Conservation (phyloP, 2,113 vertebrate species). For the Bubo blakistoni region DNA sequence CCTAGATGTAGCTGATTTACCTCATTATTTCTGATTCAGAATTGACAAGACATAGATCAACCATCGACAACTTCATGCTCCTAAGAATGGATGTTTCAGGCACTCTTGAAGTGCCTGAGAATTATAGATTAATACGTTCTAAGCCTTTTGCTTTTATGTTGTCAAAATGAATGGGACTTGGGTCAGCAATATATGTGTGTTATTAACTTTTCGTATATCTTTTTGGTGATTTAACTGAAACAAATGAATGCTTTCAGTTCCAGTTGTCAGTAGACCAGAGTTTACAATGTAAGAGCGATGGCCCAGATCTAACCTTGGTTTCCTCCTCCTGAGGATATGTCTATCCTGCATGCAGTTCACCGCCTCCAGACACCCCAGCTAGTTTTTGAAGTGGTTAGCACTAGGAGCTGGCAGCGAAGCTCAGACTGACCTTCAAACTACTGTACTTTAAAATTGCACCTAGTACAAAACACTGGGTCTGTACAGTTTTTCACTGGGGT, state of each 20-base stretch:
- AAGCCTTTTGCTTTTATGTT: not conserved
- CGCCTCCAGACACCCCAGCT: not conserved
- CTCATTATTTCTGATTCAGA: slow-evolving; percentile 45
- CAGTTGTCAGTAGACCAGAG: not conserved
- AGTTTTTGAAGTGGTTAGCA: not conserved
- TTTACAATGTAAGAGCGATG: accelerated
- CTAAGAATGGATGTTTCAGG: not conserved
- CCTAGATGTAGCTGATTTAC: slow-evolving; percentile 12
- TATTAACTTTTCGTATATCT: not conserved
- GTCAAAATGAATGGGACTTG: not conserved
- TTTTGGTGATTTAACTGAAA: not conserved
- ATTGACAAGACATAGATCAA: slow-evolving; percentile 33
- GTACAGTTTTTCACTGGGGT: not conserved
- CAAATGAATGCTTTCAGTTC: not conserved
- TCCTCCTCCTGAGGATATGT: not conserved
- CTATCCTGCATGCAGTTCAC: accelerated
- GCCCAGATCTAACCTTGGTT: not conserved
- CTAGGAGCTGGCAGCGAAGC: not conserved
- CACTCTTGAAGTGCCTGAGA: not conserved
- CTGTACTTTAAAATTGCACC: not conserved
- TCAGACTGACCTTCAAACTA: not conserved
- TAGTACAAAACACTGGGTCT: not conserved
- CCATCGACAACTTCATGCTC: not conserved
- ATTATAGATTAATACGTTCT: not conserved
- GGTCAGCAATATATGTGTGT: not conserved